Evolutionary conservation across 1,140 invertebrate species (phyloP), one percentile per base, ranked within the genome.

Genomic region (Cecropterus lyciades): DNA sequence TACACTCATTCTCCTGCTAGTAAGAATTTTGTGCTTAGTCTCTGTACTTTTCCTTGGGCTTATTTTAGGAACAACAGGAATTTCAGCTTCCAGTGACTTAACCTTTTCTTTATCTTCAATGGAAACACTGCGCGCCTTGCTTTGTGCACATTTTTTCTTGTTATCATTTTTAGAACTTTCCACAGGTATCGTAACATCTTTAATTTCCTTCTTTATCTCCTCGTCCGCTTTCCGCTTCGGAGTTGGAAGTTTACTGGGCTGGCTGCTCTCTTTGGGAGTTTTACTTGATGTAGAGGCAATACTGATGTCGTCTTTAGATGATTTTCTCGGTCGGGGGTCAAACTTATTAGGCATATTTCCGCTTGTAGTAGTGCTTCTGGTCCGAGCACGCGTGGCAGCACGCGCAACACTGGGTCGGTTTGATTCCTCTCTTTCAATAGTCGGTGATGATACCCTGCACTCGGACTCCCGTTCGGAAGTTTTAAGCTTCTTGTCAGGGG

Each of bases 401-500:
- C 85, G 83, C 85, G 93, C 69, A 66, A 87, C 78, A 88, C 86
- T 85, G 91, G 91, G 70, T 95, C 94, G 79, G 92, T 89, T 75
- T 93, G 94, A 85, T 95, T 96, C 94, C 93, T 95, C 94, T 96
- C 95, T 93, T 93, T 95, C 93, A 95, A 86, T 84, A 95, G 93
- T 79, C 94, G 94, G 93, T 94, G 95, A 93, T 94, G 94, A 93
- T 94, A 94, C 93, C 94, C 95, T 93, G 92, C 93, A 93, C 94
- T 95, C 95, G 94, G 94, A 94, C 94, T 94, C 94, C 94, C 94
- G 94, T 94, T 96, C 95, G 95, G 95, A 95, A 96, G 95, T 96
- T 96, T 96, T 96, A 95, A 95, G 95, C 95, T 96, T 96, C 95
- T 95, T 96, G 92, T 96, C 95, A 86, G 95, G 95, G 93, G 95